These are phyloP conservation scores for Spodoptera picta DNA, from an alignment of 2,888 invertebrate genomes.

Conservation along the genomic window DNA sequence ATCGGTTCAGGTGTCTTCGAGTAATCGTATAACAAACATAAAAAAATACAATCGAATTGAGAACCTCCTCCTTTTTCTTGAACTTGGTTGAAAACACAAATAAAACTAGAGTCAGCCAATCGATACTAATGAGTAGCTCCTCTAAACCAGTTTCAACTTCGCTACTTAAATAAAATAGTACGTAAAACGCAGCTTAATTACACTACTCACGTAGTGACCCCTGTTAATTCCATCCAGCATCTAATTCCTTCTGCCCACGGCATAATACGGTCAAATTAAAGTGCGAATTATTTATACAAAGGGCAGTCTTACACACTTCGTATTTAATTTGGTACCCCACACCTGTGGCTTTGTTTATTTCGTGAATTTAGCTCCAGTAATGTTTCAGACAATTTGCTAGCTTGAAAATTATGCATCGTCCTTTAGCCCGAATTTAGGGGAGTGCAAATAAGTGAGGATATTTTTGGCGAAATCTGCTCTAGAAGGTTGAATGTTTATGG, in stretches of 20 bases:
- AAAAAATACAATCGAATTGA: no score
- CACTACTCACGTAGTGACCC: slow-evolving; percentile 7
- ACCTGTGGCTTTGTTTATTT: slow-evolving; percentile 84
- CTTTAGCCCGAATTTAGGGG: slow-evolving; percentile 43
- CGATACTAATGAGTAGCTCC: no score
- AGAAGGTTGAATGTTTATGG: slow-evolving; percentile 32
- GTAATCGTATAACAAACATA: no score
- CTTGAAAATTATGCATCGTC: slow-evolving; percentile 58
- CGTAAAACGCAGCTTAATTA: slow-evolving; percentile 9
- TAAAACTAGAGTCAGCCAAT: no score
- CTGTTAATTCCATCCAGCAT: slow-evolving; percentile 20
- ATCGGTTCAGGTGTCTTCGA: no score
- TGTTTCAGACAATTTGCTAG: slow-evolving; percentile 64
- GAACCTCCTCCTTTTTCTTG: no score
- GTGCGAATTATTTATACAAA: slow-evolving; percentile 74
- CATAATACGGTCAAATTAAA: slow-evolving; percentile 66
- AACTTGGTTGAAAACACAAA: no score
- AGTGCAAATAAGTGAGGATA: slow-evolving; percentile 35
- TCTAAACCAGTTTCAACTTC: no score
- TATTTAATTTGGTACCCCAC: slow-evolving; percentile 76
- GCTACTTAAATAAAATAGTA: background rate
- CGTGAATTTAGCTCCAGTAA: slow-evolving; percentile 68
- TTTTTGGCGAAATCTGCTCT: slow-evolving; percentile 45
- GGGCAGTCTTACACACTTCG: slow-evolving; percentile 63
- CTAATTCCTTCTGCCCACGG: slow-evolving; percentile 36